Percentiles rank a stretch among this genome's conserved stretches.
These are phyloP conservation scores for Clepsis dumicolana DNA, from an alignment of 2,888 invertebrate species.

Conservation along the genomic window DNA sequence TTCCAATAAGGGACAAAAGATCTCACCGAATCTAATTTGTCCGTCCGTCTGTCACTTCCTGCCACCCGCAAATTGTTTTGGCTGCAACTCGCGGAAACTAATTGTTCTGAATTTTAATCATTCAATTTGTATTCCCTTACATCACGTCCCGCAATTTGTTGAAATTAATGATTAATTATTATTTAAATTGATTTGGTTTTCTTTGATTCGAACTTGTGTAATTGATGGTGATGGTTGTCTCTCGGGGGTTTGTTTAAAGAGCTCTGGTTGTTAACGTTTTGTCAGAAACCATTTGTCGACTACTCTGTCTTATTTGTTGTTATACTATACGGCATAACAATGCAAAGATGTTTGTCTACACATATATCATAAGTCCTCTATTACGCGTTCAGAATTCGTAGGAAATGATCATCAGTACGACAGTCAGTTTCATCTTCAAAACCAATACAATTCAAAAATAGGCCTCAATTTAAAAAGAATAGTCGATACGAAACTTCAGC, in stretches of 20 bases:
- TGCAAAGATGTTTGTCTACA: too few species aligned
- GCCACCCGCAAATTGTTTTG: conserved; percentile 32
- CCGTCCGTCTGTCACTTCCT: conserved; percentile 29
- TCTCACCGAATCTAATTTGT: conserved; percentile 33
- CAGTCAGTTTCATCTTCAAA: too few species aligned
- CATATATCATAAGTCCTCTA: too few species aligned
- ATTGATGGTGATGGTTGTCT: conserved; percentile 8
- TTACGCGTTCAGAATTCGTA: too few species aligned
- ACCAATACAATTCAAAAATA: too few species aligned
- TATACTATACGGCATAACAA: too few species aligned
- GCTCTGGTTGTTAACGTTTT: not conserved
- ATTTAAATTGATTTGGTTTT: conserved; percentile 24
- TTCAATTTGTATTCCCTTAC: conserved; percentile 23
- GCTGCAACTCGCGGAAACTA: conserved; percentile 28
- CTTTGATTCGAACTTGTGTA: not conserved
- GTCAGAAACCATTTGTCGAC: too few species aligned
- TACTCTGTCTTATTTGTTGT: too few species aligned
- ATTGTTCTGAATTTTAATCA: conserved; percentile 41
- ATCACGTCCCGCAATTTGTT: not conserved
- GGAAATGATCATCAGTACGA: too few species aligned
- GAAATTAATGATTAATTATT: conserved; percentile 31
- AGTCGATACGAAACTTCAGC: too few species aligned
- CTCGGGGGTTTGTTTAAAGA: not conserved
- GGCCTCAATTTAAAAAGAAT: too few species aligned
- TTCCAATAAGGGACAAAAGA: conserved; percentile 32